Conservation (phyloP, 2,113 vertebrate genomes). For the Cyphomyrus discorhynchus region DNA sequence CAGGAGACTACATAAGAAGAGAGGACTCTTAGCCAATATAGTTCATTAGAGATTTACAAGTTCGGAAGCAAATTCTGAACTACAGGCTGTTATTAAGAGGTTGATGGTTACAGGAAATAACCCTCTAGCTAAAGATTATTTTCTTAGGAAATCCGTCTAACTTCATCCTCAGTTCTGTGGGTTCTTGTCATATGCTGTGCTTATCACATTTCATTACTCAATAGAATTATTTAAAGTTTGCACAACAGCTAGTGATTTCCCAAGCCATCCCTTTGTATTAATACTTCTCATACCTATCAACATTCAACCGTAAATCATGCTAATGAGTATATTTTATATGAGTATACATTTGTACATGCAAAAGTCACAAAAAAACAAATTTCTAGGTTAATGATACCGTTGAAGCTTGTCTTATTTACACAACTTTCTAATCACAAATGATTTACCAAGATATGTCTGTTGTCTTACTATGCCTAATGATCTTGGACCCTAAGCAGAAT, state of each 20-base stretch:
- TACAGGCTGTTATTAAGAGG: not conserved
- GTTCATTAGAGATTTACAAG: not conserved
- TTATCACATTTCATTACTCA: not conserved
- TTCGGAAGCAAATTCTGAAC: not conserved
- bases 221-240: not conserved
- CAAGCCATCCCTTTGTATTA: not conserved
- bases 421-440: not conserved
- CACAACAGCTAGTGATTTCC: not conserved
- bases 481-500: not conserved
- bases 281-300: not conserved
- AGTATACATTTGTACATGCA: not conserved
- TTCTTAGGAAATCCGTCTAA: not conserved
- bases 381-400: not conserved
- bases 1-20: constrained; percentile 33
- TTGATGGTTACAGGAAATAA: not conserved
- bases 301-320: not conserved
- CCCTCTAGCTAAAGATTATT: not conserved
- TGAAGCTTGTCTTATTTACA: not conserved
- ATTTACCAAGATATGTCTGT: not conserved
- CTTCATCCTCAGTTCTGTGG: not conserved
- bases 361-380: not conserved
- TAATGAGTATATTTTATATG: not conserved
- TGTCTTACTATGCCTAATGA: not conserved
- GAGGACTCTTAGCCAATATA: not conserved
- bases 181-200: not conserved